Base-by-base conservation (phyloP, 1,140 invertebrate species). In the Drosophila lacteicornis region DNA sequence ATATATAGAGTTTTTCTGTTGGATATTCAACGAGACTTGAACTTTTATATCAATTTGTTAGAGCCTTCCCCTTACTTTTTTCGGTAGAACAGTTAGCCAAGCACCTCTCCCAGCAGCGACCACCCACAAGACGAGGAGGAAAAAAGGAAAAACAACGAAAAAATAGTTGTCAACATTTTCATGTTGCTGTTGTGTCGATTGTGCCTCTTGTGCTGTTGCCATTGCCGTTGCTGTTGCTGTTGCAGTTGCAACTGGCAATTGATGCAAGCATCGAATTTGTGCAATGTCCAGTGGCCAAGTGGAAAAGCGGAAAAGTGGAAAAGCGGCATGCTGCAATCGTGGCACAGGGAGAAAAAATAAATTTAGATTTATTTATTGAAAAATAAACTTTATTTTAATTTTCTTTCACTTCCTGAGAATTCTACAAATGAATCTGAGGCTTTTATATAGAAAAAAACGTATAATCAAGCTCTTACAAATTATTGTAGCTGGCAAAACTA, bases 271-370 rank as follows among this genome's bases (percentile, higher is more conserved):
- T 71, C 61, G 71, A 66, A 76, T 76, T 76, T 76, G 60, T 76
- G 74, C 51, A 76, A 76, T 76, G 75, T 77, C 75, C 75, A 78
- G 75, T 78, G 75, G 75, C 75, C 63, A 75, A 71, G 53, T 51
- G 66, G 68, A 45, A 49, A 53, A 66, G 71, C 43, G 68, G 69
- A 55, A 67, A 56, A 68, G 71, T 43, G 61, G 61, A 63, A 33
- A 50, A 50, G 57, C 58, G 40, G 70, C 58, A 71, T 65, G 58
- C 33, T 49, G 66, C 51, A 73, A 59, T 59, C 12, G 33, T 7
- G 9, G 43, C 46, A 56, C 53, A 25, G 36, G 11, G 51, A 4
- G 30, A 55, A 40, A 53, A 55, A 40, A 53, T 15, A 53, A 36
- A 36, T 11, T 2, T 25, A 25, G 22, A 25, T 25, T 25, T 25